Evolutionary conservation across 2,888 invertebrate species (phyloP), one percentile per base, ranked within the genome.

Genomic region (Parnassius mnemosyne): DNA sequence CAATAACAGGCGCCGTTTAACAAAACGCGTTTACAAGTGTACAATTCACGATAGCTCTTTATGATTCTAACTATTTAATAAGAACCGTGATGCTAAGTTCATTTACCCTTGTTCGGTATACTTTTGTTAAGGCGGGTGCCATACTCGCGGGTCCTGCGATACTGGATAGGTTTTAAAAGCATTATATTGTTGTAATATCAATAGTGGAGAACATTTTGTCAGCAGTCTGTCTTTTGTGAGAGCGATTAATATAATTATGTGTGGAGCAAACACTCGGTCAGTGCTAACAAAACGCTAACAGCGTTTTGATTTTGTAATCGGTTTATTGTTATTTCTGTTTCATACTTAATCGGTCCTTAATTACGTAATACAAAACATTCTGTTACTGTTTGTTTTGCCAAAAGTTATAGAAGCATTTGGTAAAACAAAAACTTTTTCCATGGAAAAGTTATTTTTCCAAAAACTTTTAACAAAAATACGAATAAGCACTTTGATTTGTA

Each of bases 41-140:
- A 89, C 87, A 83, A 87, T 90, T 89, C 89, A 89, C 80, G 83
- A 88, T 89, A 86, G 84, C 84, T 89, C 85, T 90, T 89, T 90
- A 90, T 87, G 73, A 84, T 80, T 71, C 83, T 78, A 74, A 89
- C 85, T 76, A 71, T 83, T 80, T 84, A 83, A 73, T 69, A 66
- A 76, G 88, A 83, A 68, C 88, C 81, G 76, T 81, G 77, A 78
- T 74, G 72, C 67, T 81, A 69, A 71, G 70, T 71, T 69, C 71
- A 69, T 73, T 73, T 71, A 71, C 72, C 75, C 76, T 73, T 73
- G 72, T 61, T 65, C 70, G 56, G 68, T 67, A 66, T 53, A 68
- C 51, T 68, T 72, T 75, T 74, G 72, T 78, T 68, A 61, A 68
- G 56, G 42, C 54, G 61, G 54, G 55, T 51, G 49, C 55, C 60